phyloP scores from a whole-genome alignment of 1,140 invertebrate species.

The Sminthurides bifidus region DNA sequence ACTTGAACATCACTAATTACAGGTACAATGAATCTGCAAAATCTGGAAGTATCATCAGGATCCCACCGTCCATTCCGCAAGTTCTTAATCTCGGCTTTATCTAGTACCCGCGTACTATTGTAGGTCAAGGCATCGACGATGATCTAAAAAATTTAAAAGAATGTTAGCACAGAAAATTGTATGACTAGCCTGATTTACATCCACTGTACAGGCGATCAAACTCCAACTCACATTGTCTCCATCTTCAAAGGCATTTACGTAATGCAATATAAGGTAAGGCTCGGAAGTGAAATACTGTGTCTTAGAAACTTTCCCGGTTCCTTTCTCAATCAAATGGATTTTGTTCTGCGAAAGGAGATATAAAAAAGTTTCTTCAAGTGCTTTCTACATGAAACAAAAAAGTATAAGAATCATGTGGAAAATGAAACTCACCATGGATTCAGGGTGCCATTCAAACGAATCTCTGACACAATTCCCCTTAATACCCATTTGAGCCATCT shows the following conservation, averaged over 20 bases:
- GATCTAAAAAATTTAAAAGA: not conserved
- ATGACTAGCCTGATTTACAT: not conserved
- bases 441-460: constrained; percentile 40
- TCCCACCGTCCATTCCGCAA: not conserved
- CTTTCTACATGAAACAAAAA: not conserved
- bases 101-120: not conserved
- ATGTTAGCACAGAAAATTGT: not conserved
- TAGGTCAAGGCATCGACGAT: not conserved
- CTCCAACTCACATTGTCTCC: constrained; percentile 35
- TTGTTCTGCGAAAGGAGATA: constrained; percentile 34
- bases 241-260: constrained; percentile 45
- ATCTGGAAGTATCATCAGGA: not conserved
- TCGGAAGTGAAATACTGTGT: constrained; percentile 36
- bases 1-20: not conserved
- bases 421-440: not conserved
- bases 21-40: not conserved
- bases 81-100: not conserved
- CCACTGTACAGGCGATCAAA: not conserved
- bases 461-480: constrained; percentile 38
- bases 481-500: constrained; percentile 37
- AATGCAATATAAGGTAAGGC: constrained; percentile 44
- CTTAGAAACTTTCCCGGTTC: constrained; percentile 37
- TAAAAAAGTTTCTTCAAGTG: not conserved
- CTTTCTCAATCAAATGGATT: constrained; percentile 40
- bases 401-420: not conserved